Evolutionary conservation across 2,797 vertebrate genomes (phyloP).

Genomic region (Agapornis canus): DNA sequence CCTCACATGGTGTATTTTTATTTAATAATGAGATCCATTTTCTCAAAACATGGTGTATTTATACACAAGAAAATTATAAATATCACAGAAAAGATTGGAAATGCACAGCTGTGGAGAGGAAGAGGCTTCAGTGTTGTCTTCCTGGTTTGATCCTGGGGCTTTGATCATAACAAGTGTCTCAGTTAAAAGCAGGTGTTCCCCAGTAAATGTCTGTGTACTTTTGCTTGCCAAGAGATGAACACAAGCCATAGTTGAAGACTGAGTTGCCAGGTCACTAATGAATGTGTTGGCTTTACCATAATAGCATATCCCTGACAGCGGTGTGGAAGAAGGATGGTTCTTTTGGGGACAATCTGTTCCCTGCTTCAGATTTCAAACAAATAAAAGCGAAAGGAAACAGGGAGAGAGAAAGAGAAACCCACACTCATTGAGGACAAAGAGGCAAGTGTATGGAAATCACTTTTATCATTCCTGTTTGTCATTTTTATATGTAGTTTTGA

Average conservation of each 20-base stretch:
- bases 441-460: conserved; percentile 59
- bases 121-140: not conserved
- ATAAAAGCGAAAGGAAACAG: not conserved
- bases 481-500: conserved; percentile 49
- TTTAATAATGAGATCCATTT: not conserved
- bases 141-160: not conserved
- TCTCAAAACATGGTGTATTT: not conserved
- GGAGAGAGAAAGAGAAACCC: not conserved
- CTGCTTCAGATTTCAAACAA: not conserved
- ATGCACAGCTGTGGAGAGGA: not conserved
- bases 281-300: not conserved
- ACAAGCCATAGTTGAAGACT: not conserved
- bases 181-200: not conserved
- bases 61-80: not conserved
- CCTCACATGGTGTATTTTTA: not conserved
- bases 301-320: not conserved
- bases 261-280: not conserved
- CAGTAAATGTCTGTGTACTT: not conserved
- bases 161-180: not conserved
- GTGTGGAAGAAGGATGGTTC: not conserved
- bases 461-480: conserved; percentile 44
- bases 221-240: not conserved
- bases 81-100: not conserved
- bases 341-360: not conserved
- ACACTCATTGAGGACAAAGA: not conserved